Conservation (phyloP, 1,140 invertebrate species). For the Macrostomum lignano region DNA sequence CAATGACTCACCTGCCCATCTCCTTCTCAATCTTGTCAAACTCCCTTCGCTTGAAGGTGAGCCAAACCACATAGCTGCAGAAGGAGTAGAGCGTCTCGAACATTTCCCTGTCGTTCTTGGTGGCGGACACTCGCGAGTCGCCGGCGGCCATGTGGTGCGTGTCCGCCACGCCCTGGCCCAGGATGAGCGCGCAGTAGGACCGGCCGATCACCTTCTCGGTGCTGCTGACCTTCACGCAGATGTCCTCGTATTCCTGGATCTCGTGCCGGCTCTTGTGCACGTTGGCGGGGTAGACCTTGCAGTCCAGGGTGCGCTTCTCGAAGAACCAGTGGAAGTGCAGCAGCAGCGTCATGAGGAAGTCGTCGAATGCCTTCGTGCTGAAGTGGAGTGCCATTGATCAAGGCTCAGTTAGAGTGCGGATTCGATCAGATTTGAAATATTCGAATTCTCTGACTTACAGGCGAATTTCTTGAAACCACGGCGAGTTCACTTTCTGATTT, state of each 20-base stretch:
- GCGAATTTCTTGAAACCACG: too few relatives aligned
- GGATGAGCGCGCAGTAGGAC: conserved; percentile 19
- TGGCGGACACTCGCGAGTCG: conserved; percentile 17
- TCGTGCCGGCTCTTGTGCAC: conserved; percentile 24
- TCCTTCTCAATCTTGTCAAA: too few relatives aligned
- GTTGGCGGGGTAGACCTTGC: conserved; percentile 17
- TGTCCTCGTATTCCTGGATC: conserved; percentile 15
- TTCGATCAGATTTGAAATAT: too few relatives aligned
- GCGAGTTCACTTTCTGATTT: too few relatives aligned
- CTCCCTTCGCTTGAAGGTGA: conserved; percentile 20
- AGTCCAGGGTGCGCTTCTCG: conserved; percentile 16
- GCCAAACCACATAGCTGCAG: conserved; percentile 22
- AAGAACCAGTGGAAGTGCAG: conserved; percentile 25
- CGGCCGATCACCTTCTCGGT: conserved; percentile 18
- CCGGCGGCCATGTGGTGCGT: conserved; percentile 26
- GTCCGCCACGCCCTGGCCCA: conserved; percentile 18
- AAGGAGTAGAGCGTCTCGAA: conserved; percentile 21
- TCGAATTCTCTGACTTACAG: too few relatives aligned
- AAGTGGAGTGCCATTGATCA: too few relatives aligned
- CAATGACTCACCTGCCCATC: too few relatives aligned
- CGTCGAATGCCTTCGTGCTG: conserved; percentile 19
- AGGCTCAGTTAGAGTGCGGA: too few relatives aligned
- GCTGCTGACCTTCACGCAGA: conserved; percentile 13
- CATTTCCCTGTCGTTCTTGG: conserved; percentile 18
- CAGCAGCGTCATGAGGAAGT: conserved; percentile 17